These are phyloP conservation scores for Lacanobia oleracea DNA, from an alignment of 2,888 invertebrate genomes.

Conservation along the genomic window DNA sequence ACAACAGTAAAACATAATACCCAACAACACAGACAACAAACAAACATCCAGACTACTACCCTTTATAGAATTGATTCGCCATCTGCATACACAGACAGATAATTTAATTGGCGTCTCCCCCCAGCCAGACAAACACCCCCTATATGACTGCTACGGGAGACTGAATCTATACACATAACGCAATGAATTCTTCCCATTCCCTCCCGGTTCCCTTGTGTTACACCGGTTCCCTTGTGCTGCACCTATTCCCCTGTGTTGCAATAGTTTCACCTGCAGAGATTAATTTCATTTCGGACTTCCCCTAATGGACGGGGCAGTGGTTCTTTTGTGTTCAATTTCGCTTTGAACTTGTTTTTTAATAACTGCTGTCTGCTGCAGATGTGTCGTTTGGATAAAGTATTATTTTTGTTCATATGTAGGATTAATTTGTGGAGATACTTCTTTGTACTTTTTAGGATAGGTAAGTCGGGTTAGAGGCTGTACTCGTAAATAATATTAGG, in stretches of 20 bases:
- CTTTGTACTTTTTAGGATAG: too few relatives aligned
- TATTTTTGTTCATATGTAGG: neutral
- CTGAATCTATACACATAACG: neutral
- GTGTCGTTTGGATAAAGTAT: neutral
- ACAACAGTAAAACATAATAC: neutral
- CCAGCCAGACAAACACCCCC: slow-evolving; percentile 1
- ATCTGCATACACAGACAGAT: slow-evolving; percentile 19
- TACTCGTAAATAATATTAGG: too few relatives aligned
- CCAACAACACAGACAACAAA: neutral
- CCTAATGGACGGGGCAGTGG: slow-evolving; percentile 7
- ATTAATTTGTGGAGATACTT: neutral
- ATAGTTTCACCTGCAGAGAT: slow-evolving; percentile 6
- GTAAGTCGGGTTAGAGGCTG: neutral
- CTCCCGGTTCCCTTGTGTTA: neutral
- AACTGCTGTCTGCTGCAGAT: neutral
- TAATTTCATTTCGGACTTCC: slow-evolving; percentile 2
- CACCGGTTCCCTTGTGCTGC: too few relatives aligned
- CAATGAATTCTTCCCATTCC: neutral
- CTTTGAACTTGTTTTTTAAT: slow-evolving; percentile 21
- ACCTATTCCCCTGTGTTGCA: neutral
- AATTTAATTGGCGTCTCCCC: slow-evolving; percentile 14
- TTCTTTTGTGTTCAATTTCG: slow-evolving; percentile 19
- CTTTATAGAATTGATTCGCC: slow-evolving; percentile 19
- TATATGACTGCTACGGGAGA: slow-evolving; percentile 11
- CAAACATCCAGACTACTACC: neutral